These are phyloP conservation scores for Dynastes grantii DNA, from an alignment of 2,888 invertebrate species.

Conservation along the genomic window DNA sequence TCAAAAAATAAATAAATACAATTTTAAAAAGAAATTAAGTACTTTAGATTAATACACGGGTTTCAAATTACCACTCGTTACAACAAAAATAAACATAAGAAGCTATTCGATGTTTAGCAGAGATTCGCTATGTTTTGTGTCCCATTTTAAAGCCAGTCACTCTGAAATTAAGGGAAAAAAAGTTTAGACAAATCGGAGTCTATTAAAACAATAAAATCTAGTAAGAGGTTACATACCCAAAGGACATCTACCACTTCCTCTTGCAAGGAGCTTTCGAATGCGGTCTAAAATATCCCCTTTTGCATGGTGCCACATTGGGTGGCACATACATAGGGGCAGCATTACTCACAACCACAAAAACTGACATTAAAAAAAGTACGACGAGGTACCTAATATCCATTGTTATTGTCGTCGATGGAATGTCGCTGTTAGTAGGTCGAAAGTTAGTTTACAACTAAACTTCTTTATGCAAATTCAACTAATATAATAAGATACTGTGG, in stretches of 20 bases:
- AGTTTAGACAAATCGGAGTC: not conserved
- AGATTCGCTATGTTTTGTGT: not conserved
- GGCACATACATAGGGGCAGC: constrained; percentile 39
- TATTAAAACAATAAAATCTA: not conserved
- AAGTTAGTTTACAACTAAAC: constrained; percentile 11
- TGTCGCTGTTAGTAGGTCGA: not conserved
- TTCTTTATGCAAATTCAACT: not conserved
- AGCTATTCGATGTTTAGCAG: not conserved
- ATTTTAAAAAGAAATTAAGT: too few species aligned
- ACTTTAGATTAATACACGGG: too few species aligned
- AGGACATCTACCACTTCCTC: constrained; percentile 24
- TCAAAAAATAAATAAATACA: not conserved
- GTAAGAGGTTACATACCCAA: constrained; percentile 13
- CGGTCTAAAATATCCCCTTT: constrained; percentile 34
- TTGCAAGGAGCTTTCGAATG: constrained; percentile 24
- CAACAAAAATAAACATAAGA: too few species aligned
- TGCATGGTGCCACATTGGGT: constrained; percentile 21
- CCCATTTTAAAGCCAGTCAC: not conserved
- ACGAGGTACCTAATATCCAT: constrained; percentile 31
- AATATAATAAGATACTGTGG: constrained; percentile 27
- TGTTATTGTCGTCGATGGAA: not conserved
- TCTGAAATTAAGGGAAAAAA: not conserved
- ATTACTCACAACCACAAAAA: constrained; percentile 19
- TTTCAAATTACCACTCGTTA: too few species aligned
- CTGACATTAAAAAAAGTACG: constrained; percentile 21